Base-by-base conservation (phyloP, 2,113 vertebrate genomes). In the Harpagus bidentatus region DNA sequence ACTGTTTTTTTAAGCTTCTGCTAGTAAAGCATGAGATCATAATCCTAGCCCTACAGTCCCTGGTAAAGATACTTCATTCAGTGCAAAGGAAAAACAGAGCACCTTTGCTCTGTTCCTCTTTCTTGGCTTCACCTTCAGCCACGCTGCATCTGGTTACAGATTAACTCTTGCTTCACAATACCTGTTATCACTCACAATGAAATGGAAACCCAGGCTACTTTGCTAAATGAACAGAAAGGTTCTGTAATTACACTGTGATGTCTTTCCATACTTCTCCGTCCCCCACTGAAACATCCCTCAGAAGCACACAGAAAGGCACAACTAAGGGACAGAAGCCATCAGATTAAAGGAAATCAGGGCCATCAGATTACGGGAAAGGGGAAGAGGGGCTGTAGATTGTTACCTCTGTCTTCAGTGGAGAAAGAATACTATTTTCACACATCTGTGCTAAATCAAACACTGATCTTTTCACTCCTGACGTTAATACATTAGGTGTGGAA, bases 401-500 rank as follows among this genome's bases (percentile, higher is more conserved):
- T 82, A 38, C 26, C 22, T 79, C 28, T 74, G 42, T 52, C 71
- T 80, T 81, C 58, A 92, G 62, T 28, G 40, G 31, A 74, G 50
- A 74, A 94, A 83, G 48, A 91, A 76, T 43, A 87, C 22, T 62
- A 31, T 66, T 95, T 97, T 93, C 8, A 2, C 58, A 92, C 43
- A 83, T 78, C 61, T 91, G 55, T 62, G 63, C 45, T 86, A 90
- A 91, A 86, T 91, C 61, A 89, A 89, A 82, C 69, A 84, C 29
- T 45, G 61, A 59, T 95, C 82, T 85, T 92, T 81, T 90, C 80
- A n/a, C 43, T 90, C 61, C 38, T 92, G 89, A 88, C 5, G 7
- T 87, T 81, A 94, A 89, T 85, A 79, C 19, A 80, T 82, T 63
- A 90, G 58, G 77, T 85, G 50, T 94, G 70, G 92, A 95, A 84